phyloP scores from a whole-genome alignment of 1,140 invertebrate species.

The Drosophila lacertosa region DNA sequence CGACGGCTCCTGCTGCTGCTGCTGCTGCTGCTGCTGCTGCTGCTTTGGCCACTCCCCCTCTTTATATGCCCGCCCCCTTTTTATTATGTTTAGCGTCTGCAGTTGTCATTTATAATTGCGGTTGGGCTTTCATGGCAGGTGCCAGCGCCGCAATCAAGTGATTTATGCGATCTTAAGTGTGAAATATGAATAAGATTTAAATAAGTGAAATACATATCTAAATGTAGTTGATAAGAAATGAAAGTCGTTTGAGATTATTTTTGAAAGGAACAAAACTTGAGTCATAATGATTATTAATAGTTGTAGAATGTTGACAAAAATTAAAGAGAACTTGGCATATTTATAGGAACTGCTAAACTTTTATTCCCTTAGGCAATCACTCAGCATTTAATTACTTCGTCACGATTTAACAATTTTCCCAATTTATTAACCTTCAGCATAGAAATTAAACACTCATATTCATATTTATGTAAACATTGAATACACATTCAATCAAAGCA shows the following conservation, averaged over 20 bases:
- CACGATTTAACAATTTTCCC: background rate
- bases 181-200: background rate
- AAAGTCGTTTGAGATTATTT: background rate
- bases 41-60: background rate
- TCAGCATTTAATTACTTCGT: too few species aligned
- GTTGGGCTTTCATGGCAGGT: conserved; percentile 27
- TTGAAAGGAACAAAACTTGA: too few species aligned
- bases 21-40: too few species aligned
- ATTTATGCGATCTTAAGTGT: conserved; percentile 47
- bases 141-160: conserved; percentile 42
- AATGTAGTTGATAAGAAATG: background rate
- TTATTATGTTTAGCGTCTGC: conserved; percentile 58
- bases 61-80: background rate
- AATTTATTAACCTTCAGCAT: background rate
- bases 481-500: conserved; percentile 30
- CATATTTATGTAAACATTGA: background rate
- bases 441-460: conserved; percentile 12
- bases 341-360: too few species aligned
- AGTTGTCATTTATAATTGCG: conserved; percentile 67
- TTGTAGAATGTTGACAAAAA: too few species aligned
- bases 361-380: too few species aligned
- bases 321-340: too few species aligned
- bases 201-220: conserved; percentile 4
- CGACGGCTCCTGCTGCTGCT: conserved; percentile 16
- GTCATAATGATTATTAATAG: too few species aligned